These are phyloP conservation scores for Arion vulgaris DNA, from an alignment of 1,140 invertebrate genomes.

Conservation along the genomic window DNA sequence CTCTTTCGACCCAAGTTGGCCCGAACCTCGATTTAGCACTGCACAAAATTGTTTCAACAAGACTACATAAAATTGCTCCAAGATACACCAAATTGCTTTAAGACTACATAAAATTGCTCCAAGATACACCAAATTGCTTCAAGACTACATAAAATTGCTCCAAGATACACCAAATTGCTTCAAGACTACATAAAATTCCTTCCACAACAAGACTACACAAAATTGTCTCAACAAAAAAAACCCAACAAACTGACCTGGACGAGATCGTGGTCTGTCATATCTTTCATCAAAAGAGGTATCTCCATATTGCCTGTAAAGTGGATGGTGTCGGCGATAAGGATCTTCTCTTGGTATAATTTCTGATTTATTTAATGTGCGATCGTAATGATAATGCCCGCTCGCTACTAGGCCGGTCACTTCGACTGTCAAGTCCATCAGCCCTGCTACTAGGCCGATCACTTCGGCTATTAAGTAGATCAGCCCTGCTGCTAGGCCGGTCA, in stretches of 20 bases:
- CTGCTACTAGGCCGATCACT: background rate
- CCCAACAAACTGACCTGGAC: slow-evolving; percentile 48
- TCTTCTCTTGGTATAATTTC: slow-evolving; percentile 38
- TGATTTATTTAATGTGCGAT: slow-evolving; percentile 47
- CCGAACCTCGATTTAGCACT: too few relatives aligned
- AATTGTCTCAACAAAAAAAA: background rate
- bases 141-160: too few relatives aligned
- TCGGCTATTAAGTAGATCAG: slow-evolving; percentile 31
- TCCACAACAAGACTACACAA: too few relatives aligned
- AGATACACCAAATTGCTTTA: too few relatives aligned
- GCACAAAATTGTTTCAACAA: too few relatives aligned
- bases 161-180: too few relatives aligned
- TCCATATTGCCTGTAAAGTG: slow-evolving; percentile 32
- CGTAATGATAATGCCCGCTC: slow-evolving; percentile 46
- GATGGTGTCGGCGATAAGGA: slow-evolving; percentile 14
- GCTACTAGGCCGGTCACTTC: background rate
- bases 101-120: too few relatives aligned
- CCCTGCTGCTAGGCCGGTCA: background rate
- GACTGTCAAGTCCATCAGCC: slow-evolving; percentile 26
- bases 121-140: too few relatives aligned
- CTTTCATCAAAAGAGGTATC: slow-evolving; percentile 56
- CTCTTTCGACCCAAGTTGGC: too few relatives aligned
- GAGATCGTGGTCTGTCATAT: slow-evolving; percentile 66
- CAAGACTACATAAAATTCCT: too few relatives aligned
- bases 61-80: too few relatives aligned